Conservation (phyloP, 2,113 vertebrate species). For the Chrysochloris asiatica region DNA sequence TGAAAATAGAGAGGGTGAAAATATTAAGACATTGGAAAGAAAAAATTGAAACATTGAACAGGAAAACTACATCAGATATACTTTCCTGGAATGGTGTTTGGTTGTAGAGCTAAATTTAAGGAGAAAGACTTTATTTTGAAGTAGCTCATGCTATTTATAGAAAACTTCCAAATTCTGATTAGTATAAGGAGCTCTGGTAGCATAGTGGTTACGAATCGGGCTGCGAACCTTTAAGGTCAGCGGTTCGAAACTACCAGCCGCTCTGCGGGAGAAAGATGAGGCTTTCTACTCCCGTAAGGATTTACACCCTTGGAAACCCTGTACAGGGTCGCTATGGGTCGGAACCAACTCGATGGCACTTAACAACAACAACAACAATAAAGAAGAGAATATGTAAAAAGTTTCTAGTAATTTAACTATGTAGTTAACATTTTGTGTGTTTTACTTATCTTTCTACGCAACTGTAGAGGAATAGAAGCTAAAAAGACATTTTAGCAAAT, state of each 20-base stretch:
- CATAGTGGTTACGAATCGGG: no score
- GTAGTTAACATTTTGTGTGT: constrained; percentile 37
- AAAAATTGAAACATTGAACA: constrained; percentile 38
- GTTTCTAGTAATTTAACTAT: constrained; percentile 32
- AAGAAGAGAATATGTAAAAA: not conserved
- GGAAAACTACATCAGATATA: not conserved
- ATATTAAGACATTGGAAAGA: constrained; percentile 34
- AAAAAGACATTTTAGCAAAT: constrained; percentile 33
- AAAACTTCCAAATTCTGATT: not conserved
- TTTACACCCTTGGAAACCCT: no score
- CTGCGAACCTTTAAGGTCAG: no score
- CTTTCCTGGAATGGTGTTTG: constrained; percentile 42
- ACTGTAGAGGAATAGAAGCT: constrained; percentile 5
- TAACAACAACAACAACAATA: no score
- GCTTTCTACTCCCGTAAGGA: no score
- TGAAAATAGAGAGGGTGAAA: constrained; percentile 8
- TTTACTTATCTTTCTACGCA: constrained; percentile 43
- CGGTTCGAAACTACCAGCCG: no score
- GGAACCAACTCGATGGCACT: no score
- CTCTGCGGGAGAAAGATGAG: no score
- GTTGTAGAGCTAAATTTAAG: constrained; percentile 40
- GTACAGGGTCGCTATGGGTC: no score
- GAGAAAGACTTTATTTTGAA: constrained; percentile 46
- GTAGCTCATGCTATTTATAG: constrained; percentile 7
- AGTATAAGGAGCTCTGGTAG: no score